Base-by-base conservation (phyloP, 2,888 invertebrate species). In the Xylota segnis region DNA sequence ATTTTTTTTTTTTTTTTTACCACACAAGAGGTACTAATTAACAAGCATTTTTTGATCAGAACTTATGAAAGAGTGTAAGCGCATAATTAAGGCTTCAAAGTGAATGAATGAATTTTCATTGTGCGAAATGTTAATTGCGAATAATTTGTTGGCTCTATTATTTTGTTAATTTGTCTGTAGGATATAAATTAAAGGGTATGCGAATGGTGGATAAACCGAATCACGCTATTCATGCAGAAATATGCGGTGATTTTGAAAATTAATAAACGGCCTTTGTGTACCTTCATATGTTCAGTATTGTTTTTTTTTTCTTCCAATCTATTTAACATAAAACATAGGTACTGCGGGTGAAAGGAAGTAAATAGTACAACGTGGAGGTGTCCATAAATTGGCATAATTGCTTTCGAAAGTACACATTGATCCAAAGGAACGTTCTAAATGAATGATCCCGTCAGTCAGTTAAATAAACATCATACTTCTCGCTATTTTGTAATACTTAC, bases 21-120 rank as follows among this genome's bases (percentile, higher is more conserved):
- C 32, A 40, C 32, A 68, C 59, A 63, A 37, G 56, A 43, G 37
- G 50, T 16, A 43, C 32, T 18, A 63, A 76, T 82, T 82, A 82
- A 71, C 65, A 65, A 27, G 50, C 0, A n/a, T 47, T 56, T 56
- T 71, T 54, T 34, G 32, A 43, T 45, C 16, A n/a, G 12, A 34
- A 65, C 10, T 6, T 40, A 52, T 23, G 12, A 58, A 50, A 27
- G 16, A 47, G 34, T n/a, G n/a, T 6, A 50, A 27, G 16, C n/a
- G 12, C 27, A 63, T 43, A 61, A 74, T 61, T 43, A 63, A 27
- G 12, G n/a, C 50, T 52, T 50, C 10, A 29, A 54, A 66, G n/a
- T 34, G 34, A 50, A 34, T 66, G 50, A 29, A 16, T 4, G 32
- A 32, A 58, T 58, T 61, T 43, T 43, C 40, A 43, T 61, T 72